A percentile compares a stretch with the other conserved stretches of the same genome.
These are phyloP conservation scores for Metacarcinus magister DNA, from an alignment of 2,888 invertebrate genomes.

Conservation along the genomic window DNA sequence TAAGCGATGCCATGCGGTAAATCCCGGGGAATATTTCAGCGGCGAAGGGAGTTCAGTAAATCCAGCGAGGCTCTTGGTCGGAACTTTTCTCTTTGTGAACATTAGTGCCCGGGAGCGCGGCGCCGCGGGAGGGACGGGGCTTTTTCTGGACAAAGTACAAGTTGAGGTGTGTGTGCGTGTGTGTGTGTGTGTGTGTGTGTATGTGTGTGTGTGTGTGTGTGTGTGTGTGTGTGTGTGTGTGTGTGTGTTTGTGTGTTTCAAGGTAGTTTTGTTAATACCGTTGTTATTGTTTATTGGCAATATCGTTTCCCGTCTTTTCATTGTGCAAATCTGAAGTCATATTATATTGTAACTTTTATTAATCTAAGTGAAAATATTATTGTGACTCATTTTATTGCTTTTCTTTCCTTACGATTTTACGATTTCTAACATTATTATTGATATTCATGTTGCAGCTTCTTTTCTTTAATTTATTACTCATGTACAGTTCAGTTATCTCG, in stretches of 20 bases:
- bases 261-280: background rate
- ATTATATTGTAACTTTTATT: background rate
- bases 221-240: constrained; percentile 30
- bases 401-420: background rate
- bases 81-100: constrained; percentile 66
- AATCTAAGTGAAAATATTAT: too few relatives aligned
- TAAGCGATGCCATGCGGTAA: constrained; percentile 60
- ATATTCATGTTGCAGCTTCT: background rate
- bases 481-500: background rate
- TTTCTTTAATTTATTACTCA: background rate
- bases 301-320: background rate
- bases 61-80: constrained; percentile 37
- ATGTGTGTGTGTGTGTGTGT: constrained; percentile 48
- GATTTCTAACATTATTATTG: background rate
- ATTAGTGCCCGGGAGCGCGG: constrained; percentile 52
- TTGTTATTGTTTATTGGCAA: too few relatives aligned
- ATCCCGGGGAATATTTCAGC: constrained; percentile 58
- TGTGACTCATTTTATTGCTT: background rate
- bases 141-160: background rate
- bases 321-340: background rate
- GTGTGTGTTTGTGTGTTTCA: background rate
- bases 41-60: constrained; percentile 56
- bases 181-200: constrained; percentile 39
- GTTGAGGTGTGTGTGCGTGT: background rate
- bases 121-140: background rate